Base-by-base conservation (phyloP, 2,888 invertebrate genomes). In the Pollenia griseotomentosa region DNA sequence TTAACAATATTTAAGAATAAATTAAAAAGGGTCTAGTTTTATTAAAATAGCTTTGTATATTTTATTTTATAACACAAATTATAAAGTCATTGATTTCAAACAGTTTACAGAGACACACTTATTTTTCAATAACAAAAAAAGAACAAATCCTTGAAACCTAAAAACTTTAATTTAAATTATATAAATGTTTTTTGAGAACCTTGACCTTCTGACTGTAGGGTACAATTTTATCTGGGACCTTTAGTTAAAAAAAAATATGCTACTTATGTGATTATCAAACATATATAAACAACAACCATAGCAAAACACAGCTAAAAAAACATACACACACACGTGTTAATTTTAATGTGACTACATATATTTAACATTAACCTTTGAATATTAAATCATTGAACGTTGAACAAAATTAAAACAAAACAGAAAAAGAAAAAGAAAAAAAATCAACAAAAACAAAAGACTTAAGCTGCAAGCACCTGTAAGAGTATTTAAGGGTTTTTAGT, bases 161-260 rank as follows among this genome's bases (percentile, higher is more conserved):
- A 11, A 63, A 11, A 63, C 19, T 61, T 42, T 51, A 61, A 59
- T 40, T 46, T 51, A 63, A 40, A 51, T n/a, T 19, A 40, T 33
- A 33, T 6, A 66, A 73, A 40, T 48, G 1, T 19, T 33, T 71
- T 8, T 51, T 2, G 46, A 81, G 65, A 77, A 51, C 86, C 86
- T 87, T 87, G 86, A 87, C 86, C 83, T n/a, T 81, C 83, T 84
- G 74, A 57, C 14, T 51, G 79, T 74, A 86, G 86, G 86, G 79
- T 83, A 70, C 33, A 74, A 65, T 51, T 61, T 53, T 57, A 12
- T 46, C n/a, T 53, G 14, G 11, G 63, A 65, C 42, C 51, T 55
- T 4, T 23, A 33, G 33, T 33, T 33, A 71, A 80, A 70, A 71
- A 33, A 57, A 53, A 23, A 51, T 12, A 23, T 74, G 7, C 33